Base-by-base conservation (phyloP, 2,113 vertebrate species). In the Pycnonotus jocosus region DNA sequence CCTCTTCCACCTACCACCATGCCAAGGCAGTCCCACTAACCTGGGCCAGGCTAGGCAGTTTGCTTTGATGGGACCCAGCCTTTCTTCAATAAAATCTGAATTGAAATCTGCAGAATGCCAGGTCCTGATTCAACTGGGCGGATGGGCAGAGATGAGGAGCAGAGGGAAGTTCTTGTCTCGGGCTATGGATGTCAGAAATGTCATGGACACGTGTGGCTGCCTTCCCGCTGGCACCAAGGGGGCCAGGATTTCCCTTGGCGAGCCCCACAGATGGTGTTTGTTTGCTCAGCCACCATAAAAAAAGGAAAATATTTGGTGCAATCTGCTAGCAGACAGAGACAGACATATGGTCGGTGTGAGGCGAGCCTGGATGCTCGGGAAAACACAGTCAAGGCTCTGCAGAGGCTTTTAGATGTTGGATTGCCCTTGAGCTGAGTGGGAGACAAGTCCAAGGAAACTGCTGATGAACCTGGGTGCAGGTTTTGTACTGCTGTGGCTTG, bases 301-400 rank as follows among this genome's bases (percentile, higher is more conserved):
- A 90, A 94, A 66, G 82, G 88, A 70, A 96, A 97, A 96, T 97
- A 97, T 95, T 97, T 97, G 94, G 88, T 95, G 68, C 96, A 96
- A 73, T 93, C 92, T 97, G 95, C 90, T 93, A 76, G 86, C 92
- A 95, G 95, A 60, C 88, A 88, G 79, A 93, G 79, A 85, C 95
- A 95, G 95, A 86, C 96, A 96, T 96, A 96, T 95, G 96, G 95
- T 90, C 0, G 37, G 40, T 40, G 66, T 0, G 1, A 84, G 11
- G 51, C 61, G 1, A 95, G 93, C 58, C 85, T 27, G 81, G 38
- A 45, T 96, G 81, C 85, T 90, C 1, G 0, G 71, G 62, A 86
- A 93, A 87, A 45, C 1, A 0, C 71, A 45, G 64, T 22, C 90
- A 74, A 27, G 81, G 92, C 86, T 92, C 72, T 88, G 79, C 79